Evolutionary conservation across 2,113 vertebrate genomes (phyloP).

Genomic region (Hypocryptadius cinnamomeus): DNA sequence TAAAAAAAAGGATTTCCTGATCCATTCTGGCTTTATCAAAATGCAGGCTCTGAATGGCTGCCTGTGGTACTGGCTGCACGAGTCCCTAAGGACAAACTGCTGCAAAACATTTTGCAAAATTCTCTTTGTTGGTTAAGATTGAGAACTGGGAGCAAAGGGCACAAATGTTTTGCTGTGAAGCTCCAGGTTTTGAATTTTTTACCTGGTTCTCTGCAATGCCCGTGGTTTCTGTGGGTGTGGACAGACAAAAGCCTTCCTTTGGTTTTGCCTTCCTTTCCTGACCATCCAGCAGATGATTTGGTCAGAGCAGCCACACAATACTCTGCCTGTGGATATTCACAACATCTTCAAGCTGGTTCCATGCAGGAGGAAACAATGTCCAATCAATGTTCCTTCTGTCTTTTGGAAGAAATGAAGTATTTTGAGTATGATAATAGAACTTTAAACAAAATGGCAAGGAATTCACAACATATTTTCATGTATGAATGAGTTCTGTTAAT

Average conservation of each 20-base stretch:
- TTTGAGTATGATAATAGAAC: background rate
- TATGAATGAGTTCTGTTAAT: background rate
- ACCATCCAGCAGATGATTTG: background rate
- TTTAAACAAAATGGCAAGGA: background rate
- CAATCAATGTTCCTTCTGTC: slow-evolving; percentile 35
- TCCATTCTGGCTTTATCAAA: background rate
- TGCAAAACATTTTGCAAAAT: background rate
- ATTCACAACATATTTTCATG: background rate
- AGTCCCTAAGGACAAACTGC: background rate
- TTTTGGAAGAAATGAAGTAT: background rate
- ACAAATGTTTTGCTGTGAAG: background rate
- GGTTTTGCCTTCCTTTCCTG: background rate
- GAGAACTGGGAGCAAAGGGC: background rate
- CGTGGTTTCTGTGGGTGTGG: background rate
- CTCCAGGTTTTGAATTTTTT: background rate
- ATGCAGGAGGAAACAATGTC: slow-evolving; percentile 9
- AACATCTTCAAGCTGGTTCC: background rate
- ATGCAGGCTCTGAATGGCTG: background rate
- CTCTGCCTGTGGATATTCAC: background rate
- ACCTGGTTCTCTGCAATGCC: background rate
- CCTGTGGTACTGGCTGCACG: background rate
- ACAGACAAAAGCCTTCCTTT: background rate
- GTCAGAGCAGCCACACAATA: slow-evolving; percentile 27
- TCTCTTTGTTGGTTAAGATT: background rate
- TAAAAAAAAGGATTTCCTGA: background rate